Base-by-base conservation (phyloP, 2,797 vertebrate species). In the Lacerta bilineata region DNA sequence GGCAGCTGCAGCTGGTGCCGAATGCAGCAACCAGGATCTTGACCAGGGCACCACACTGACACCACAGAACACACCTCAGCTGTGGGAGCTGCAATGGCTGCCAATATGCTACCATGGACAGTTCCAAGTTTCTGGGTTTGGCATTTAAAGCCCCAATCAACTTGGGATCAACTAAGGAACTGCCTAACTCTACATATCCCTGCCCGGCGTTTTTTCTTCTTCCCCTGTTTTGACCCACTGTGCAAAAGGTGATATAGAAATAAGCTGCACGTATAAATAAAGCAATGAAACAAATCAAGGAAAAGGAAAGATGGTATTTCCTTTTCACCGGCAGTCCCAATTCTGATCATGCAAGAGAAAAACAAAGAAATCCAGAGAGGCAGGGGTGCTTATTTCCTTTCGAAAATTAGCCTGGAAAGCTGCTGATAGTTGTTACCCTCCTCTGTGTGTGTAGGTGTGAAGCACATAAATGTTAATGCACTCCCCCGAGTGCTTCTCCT, bases 391-490 rank as follows among this genome's bases (percentile, higher is more conserved):
- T 25, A 25, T 46, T 36, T 85, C 61, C 27, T 87, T 55, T 41
- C 18, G n/a, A 85, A 84, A 85, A 75, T 2, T 89, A 80, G 74
- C 1, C 1, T 90, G 46, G 83, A 39, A 8, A 15, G 75, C 4
- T 68, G 9, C 20, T 55, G n/a, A 84, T 39, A 25, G 33, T 75
- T 15, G 55, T 82, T 61, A 75, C 84, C 72, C 29, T 86, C 41
- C 1, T 18, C 69, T 69, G 1, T 83, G 82, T 29, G n/a, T 85
- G 18, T 6, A 87, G 39, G 81, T 7, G 9, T 72, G 88, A 61
- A n/a, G 50, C 36, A 8, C 29, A 80, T 81, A 87, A 88, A n/a
- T 33, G 81, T 66, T 83, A 90, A 43, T 90, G 66, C 18, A 71
- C 8, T n/a, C 76, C 7, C 78, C 83, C 10, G 72, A 81, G 17